A percentile compares a stretch with the other conserved stretches of the same genome.
phyloP scores from a whole-genome alignment of 92 coral and sea anemone species.

The Metridium senile region DNA sequence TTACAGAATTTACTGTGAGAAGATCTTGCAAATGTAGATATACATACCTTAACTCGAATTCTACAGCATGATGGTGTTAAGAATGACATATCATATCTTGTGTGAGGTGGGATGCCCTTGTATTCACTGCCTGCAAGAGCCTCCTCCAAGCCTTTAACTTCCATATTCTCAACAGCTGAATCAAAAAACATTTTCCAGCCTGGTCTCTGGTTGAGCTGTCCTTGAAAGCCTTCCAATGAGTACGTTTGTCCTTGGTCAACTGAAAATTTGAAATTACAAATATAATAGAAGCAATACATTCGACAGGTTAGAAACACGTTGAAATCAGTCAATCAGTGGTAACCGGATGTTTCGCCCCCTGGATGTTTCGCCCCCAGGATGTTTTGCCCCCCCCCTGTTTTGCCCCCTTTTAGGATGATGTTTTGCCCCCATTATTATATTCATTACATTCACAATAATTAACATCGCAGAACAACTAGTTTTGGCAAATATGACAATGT shows the following conservation, averaged over 20 bases:
- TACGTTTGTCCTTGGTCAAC: conserved; percentile 7
- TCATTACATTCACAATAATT: too few species aligned
- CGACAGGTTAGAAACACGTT: background rate
- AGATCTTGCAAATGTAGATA: too few species aligned
- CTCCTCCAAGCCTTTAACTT: background rate
- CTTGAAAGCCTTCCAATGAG: background rate
- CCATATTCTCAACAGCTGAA: conserved; percentile 22
- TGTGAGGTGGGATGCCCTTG: background rate
- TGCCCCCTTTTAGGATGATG: too few species aligned
- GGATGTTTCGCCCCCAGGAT: too few species aligned
- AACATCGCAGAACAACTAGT: too few species aligned
- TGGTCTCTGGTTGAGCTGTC: background rate
- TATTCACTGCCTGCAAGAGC: background rate
- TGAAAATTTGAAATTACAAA: background rate
- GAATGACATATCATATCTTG: conserved; percentile 18
- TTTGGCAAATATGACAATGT: too few species aligned
- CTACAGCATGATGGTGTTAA: background rate
- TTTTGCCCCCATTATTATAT: too few species aligned
- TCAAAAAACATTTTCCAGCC: conserved; percentile 20
- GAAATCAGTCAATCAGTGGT: background rate
- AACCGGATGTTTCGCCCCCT: too few species aligned
- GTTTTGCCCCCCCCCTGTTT: too few species aligned
- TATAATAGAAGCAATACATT: too few species aligned
- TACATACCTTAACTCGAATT: conserved; percentile 14
- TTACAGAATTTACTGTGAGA: too few species aligned